Percentiles rank a stretch among this genome's conserved stretches.
Conservation (phyloP, 2,888 invertebrate species). For the Quadroppia sp. region DNA sequence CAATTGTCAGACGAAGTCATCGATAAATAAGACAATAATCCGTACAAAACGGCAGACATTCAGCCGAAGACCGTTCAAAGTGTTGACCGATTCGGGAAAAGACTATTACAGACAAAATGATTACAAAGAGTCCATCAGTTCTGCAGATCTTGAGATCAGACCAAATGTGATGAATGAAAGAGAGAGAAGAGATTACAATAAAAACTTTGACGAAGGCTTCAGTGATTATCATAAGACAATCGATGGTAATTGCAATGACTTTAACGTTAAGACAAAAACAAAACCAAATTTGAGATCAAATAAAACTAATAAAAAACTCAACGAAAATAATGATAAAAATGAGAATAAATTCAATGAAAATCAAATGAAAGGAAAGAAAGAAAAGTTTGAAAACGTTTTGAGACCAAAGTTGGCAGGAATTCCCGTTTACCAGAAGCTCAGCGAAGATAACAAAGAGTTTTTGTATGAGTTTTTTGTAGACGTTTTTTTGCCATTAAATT, state of each 20-base stretch:
- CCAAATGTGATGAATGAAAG: neutral
- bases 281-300: neutral
- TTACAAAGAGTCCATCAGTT: neutral
- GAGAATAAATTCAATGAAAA: neutral
- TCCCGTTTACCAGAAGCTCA: slow-evolving; percentile 32
- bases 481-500: too few relatives aligned
- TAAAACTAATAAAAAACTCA: neutral
- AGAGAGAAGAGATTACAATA: neutral
- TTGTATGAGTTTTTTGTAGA: slow-evolving; percentile 31
- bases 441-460: slow-evolving; percentile 31
- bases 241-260: neutral
- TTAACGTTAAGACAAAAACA: neutral
- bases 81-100: slow-evolving; percentile 28
- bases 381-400: neutral
- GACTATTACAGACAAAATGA: neutral
- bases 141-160: neutral
- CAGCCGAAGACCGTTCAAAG: neutral
- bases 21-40: neutral
- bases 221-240: neutral
- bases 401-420: neutral
- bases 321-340: neutral
- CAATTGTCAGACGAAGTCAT: neutral
- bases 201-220: slow-evolving; percentile 23
- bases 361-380: neutral
- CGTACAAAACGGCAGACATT: neutral